Evolutionary conservation across 2,797 vertebrate genomes (phyloP), one percentile per base, ranked within the genome.

Genomic region (Schizopygopsis malacanthus): DNA sequence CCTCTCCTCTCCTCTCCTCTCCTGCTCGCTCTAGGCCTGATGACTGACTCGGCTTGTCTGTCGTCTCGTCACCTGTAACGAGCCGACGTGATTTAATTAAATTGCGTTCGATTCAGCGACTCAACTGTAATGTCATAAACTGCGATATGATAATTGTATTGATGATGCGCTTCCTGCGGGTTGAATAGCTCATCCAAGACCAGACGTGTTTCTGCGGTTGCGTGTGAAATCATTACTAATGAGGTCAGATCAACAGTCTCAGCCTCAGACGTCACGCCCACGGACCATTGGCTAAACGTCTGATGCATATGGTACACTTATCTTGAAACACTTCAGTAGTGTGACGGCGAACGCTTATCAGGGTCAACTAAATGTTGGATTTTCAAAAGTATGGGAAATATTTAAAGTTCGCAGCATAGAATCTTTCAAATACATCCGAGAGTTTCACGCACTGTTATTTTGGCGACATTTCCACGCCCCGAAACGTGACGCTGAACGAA

Each of bases 141-240:
- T 47, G 41, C 13, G 69, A 70, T 80, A 73, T 85, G 84, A 71
- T 85, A 80, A 85, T 80, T 28, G 67, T 82, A 88, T 88, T 90
- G 87, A 88, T 81, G 82, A 85, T 82, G 82, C 84, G 86, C 87
- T 41, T 1, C 59, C 11, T 85, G 92, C 87, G 90, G 89, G 92
- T 85, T 43, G 91, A 93, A 94, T 93, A 91, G 93, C 94, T 95
- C 94, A 94, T 92, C 92, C 92, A 91, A 93, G 93, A 92, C 89
- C 82, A 84, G 28, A 16, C 72, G 73, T 81, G 69, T 76, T 59
- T 89, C 63, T 65, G 71, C 81, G 85, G 85, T 88, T 81, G 28
- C 1, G 54, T 61, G 52, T 63, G 77, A 50, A 80, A 85, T 85
- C 76, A 4, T 59, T 79, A 79, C 76, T 25, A 67, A 50, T 20